Base-by-base conservation (phyloP, 2,888 invertebrate species). In the Gymnosoma rotundatum region DNA sequence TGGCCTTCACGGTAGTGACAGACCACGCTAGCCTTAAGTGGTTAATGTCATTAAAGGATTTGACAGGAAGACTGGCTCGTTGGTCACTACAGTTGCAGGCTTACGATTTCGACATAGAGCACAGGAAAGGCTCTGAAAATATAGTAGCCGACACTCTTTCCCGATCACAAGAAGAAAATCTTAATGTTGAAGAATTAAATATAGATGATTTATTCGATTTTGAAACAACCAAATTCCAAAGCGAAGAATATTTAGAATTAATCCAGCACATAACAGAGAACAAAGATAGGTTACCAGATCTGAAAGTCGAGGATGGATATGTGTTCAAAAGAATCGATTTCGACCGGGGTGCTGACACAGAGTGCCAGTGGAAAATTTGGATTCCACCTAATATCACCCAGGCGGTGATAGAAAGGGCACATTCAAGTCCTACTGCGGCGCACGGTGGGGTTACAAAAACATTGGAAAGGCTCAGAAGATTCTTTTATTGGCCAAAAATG, bases 81-180 rank as follows among this genome's bases (percentile, higher is more conserved):
- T 76, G 76, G 67, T 67, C 76, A n/a, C 38, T 76, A 0, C 66
- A 54, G 21, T 14, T 45, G 14, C 14, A 87, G 45, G 63, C 54
- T 18, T 74, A 56, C n/a, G 6, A 21, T 25, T 25, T 25, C 25
- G 25, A 25, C 5, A 74, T 74, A 8, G 56, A 74, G 18, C 74
- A 74, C 5, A 5, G 64, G 1, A 74, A 74, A 58, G 66, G 66
- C 0, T 58, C 66, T 0, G 74, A 74, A 14, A 74, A 74, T 9
- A 32, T 58, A 3, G 64, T 74, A 5, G 64, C 74, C 0, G 74
- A 76, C 8, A 76, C 52, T 38, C 16, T 67, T 8, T 76, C 76
- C 5, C 32, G 75, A 4, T 10, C 32, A 12, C 45, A 5, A 5
- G 16, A 25, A 25, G 25, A 25, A 25, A 25, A 25, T 25, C 4